Evolutionary conservation across 2,888 invertebrate species (phyloP), one percentile per base, ranked within the genome.

Genomic region (Drosophila maculinotata): DNA sequence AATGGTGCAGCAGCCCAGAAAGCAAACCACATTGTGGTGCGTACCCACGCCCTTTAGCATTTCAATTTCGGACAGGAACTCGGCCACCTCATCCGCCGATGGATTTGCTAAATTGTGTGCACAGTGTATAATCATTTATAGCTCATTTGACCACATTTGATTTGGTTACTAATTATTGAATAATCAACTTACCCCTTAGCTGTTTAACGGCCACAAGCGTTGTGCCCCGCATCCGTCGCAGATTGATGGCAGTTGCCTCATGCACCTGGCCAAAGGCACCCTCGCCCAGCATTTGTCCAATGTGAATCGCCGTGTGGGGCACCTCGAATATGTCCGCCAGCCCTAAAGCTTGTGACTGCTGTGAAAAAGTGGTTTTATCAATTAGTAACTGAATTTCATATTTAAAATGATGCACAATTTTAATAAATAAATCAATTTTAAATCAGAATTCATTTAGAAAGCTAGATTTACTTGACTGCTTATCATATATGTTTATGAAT

Each of bases 181-280:
- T 15, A 26, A 30, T 23, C 39, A 0, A 28, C 90, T 90, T 90
- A 95, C 96, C 94, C 92, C 94, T 94, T 0, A 96, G 91, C 91
- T 94, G 94, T 87, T 96, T 96, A 7, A 96, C 95, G 5, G 96
- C 96, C 0, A 96, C 95, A 0, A 92, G 92, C 10, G 92, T 79
- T 88, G 92, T 85, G 87, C 94, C 85, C 81, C 93, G 91, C 88
- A 92, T 92, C 1, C 92, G 92, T 0, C 88, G 83, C 23, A 93
- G 86, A 44, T 92, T 92, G 56, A 93, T 93, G 4, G 95, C 93
- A 1, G 93, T 93, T 0, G 95, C 96, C 15, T 93, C 93, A 84
- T 94, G 95, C 0, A 96, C 96, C 39, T 93, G 92, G 0, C 96
- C 96, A 89, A 96, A 96, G 6, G 95, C 95, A 0, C 96, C 96